Conservation (phyloP, 2,797 vertebrate species). For the Petrocephalus sullivani region DNA sequence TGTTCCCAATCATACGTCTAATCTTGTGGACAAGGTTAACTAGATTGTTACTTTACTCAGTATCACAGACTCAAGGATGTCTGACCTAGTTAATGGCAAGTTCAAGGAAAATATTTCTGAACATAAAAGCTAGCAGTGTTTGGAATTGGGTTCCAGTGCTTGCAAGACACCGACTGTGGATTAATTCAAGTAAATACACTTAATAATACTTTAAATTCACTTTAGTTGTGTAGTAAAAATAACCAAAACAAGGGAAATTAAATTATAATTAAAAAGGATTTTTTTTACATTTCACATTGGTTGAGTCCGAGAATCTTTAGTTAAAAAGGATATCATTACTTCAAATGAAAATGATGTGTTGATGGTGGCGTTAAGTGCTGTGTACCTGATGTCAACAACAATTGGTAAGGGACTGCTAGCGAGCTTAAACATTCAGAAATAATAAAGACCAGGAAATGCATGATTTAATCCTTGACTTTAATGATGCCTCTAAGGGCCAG, state of each 20-base stretch:
- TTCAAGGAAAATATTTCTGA: background rate
- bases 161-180: background rate
- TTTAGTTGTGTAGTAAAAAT: background rate
- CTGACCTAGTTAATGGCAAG: background rate
- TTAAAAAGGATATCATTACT: background rate
- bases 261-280: background rate
- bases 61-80: background rate
- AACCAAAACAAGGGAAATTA: background rate
- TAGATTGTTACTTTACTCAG: background rate
- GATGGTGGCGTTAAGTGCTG: background rate
- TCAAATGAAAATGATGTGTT: background rate
- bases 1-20: background rate
- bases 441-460: background rate
- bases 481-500: background rate
- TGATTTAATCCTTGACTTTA: background rate
- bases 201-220: background rate
- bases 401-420: background rate
- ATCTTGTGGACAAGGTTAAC: background rate
- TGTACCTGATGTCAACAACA: background rate
- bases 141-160: background rate
- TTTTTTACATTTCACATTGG: background rate
- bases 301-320: background rate
- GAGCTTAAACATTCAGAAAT: background rate
- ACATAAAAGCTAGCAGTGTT: background rate
- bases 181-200: background rate